phyloP scores from a whole-genome alignment of 1,140 invertebrate species.

The Rhyacophila brunnea region DNA sequence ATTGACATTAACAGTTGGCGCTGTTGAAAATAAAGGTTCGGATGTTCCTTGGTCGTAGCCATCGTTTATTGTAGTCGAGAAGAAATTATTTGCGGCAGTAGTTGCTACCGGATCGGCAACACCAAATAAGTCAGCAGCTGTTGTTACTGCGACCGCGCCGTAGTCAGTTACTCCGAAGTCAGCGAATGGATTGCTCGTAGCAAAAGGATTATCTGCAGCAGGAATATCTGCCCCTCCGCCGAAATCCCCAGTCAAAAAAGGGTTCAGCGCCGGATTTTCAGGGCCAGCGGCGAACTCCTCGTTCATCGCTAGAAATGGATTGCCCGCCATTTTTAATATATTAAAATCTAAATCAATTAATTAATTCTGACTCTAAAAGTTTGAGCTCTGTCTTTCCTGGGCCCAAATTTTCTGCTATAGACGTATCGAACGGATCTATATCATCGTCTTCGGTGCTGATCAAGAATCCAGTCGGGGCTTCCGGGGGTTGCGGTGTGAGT shows the following conservation, averaged over 20 bases:
- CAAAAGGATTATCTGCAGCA: conserved; percentile 60
- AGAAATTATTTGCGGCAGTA: conserved; percentile 38
- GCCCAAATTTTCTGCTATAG: conserved; percentile 69
- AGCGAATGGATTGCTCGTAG: conserved; percentile 60
- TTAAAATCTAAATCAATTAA: conserved; percentile 42
- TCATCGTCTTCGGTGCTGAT: conserved; percentile 48
- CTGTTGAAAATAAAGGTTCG: conserved; percentile 30
- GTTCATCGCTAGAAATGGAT: conserved; percentile 74
- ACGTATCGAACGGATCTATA: conserved; percentile 79
- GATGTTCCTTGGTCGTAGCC: conserved; percentile 14
- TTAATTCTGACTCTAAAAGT: conserved; percentile 71
- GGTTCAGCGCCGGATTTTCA: conserved; percentile 61
- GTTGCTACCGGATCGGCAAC: conserved; percentile 40
- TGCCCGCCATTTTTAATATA: conserved; percentile 59
- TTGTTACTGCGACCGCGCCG: conserved; percentile 51
- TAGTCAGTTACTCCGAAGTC: conserved; percentile 57
- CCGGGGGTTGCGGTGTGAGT: conserved; percentile 59
- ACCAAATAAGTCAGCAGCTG: conserved; percentile 48
- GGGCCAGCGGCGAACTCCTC: conserved; percentile 57
- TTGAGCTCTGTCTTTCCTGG: conserved; percentile 78
- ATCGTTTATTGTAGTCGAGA: conserved; percentile 37
- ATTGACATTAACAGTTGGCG: conserved; percentile 3
- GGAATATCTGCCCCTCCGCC: conserved; percentile 40
- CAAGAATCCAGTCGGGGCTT: conserved; percentile 34
- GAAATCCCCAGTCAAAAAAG: conserved; percentile 66